These are phyloP conservation scores for Limnothrissa miodon DNA, from an alignment of 2,113 vertebrate species.

Conservation along the genomic window DNA sequence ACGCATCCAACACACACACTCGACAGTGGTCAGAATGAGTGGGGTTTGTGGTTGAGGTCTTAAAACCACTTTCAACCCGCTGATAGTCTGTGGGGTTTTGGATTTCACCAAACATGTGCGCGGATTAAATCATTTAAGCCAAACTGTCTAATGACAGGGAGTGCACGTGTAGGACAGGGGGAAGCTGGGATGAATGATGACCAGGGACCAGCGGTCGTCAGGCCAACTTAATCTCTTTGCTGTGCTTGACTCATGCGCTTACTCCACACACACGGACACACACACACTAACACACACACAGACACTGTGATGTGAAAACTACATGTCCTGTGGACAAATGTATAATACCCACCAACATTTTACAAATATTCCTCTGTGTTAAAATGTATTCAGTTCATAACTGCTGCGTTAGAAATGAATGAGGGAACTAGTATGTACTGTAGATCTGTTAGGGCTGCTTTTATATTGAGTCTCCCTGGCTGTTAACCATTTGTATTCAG, in stretches of 20 bases:
- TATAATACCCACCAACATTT: not conserved
- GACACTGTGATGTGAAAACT: not conserved
- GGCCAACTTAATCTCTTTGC: conserved; percentile 34
- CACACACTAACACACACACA: conserved; percentile 45
- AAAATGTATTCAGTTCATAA: not conserved
- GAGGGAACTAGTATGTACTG: not conserved
- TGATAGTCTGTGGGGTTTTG: conserved; percentile 74
- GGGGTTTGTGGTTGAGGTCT: conserved; percentile 45
- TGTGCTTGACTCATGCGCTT: conserved; percentile 51
- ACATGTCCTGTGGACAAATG: not conserved
- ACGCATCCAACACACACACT: not conserved
- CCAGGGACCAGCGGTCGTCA: conserved; percentile 55
- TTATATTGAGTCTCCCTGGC: not conserved
- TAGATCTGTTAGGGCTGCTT: not conserved
- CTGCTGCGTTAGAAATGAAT: not conserved
- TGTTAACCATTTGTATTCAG: conserved; percentile 1
- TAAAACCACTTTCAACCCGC: conserved; percentile 70
- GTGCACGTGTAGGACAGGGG: conserved; percentile 69
- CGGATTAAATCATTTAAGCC: conserved; percentile 72
- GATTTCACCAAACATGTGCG: conserved; percentile 73
- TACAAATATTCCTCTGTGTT: not conserved
- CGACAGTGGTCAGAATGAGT: conserved; percentile 46
- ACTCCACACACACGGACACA: conserved; percentile 36
- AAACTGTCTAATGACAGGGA: conserved; percentile 76
- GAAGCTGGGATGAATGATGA: conserved; percentile 69